phyloP scores from a whole-genome alignment of 2,113 vertebrate genomes.

The Lepisosteus oculatus region DNA sequence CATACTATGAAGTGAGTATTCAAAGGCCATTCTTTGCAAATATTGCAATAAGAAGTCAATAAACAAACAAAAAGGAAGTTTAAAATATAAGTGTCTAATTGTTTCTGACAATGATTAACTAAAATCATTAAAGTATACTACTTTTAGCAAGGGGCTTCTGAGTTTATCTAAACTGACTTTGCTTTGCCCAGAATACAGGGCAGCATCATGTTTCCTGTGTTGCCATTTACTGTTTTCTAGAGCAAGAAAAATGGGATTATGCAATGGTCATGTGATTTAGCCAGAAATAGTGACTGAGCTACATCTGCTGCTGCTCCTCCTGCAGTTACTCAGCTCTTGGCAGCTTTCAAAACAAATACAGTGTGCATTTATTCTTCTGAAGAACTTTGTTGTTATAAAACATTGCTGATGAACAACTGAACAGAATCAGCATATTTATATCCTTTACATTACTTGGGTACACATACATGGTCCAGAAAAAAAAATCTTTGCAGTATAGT shows the following conservation, averaged over 20 bases:
- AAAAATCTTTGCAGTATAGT: too few species aligned
- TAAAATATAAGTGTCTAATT: constrained; percentile 33
- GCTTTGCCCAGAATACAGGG: constrained; percentile 31
- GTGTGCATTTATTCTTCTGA: constrained; percentile 32
- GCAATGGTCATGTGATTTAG: constrained; percentile 77
- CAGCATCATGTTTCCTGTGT: constrained; percentile 68
- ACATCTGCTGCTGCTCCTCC: constrained; percentile 73
- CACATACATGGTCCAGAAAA: too few species aligned
- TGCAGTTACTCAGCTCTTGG: constrained; percentile 70
- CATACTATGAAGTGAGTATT: neutral
- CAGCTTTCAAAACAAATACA: constrained; percentile 63
- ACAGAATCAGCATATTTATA: too few species aligned
- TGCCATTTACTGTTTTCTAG: constrained; percentile 79
- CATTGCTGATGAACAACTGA: too few species aligned
- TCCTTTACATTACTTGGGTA: too few species aligned
- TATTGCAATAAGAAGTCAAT: constrained; percentile 3
- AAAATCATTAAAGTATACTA: constrained; percentile 43
- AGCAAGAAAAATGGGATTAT: constrained; percentile 82
- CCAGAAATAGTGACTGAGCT: constrained; percentile 78
- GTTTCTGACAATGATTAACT: constrained; percentile 57
- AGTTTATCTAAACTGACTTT: constrained; percentile 49
- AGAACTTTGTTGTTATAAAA: too few species aligned
- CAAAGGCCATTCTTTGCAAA: constrained; percentile 1
- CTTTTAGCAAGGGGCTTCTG: constrained; percentile 41
- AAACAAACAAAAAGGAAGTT: constrained; percentile 40